A percentile compares a stretch with the other conserved stretches of the same genome.
Conservation (phyloP, 1,140 invertebrate species). For the Neodiprion virginianus region DNA sequence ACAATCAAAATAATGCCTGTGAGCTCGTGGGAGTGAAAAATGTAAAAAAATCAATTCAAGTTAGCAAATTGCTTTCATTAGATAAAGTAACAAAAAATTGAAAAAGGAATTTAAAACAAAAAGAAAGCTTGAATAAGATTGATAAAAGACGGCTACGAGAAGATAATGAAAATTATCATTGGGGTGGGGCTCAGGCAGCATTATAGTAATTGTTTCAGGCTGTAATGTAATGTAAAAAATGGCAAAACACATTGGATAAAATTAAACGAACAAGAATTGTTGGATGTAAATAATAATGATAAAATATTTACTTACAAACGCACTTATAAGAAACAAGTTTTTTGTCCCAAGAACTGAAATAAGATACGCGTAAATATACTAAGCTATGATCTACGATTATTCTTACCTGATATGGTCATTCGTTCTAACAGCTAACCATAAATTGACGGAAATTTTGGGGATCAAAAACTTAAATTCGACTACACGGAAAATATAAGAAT, state of each 20-base stretch:
- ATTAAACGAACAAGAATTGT: background rate
- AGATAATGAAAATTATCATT: background rate
- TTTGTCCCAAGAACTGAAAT: conserved; percentile 22
- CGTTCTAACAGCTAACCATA: too few species aligned
- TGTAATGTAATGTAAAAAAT: conserved; percentile 43
- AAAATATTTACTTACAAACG: background rate
- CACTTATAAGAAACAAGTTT: too few species aligned
- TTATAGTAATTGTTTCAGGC: conserved; percentile 63
- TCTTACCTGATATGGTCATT: too few species aligned
- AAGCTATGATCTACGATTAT: too few species aligned
- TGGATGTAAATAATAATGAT: background rate
- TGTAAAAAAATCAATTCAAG: conserved; percentile 19
- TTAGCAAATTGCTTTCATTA: conserved; percentile 3
- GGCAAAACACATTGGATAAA: conserved; percentile 21
- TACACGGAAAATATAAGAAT: too few species aligned
- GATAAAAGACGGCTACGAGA: background rate
- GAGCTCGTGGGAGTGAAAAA: conserved; percentile 44
- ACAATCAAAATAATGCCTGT: conserved; percentile 63
- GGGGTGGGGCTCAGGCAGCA: conserved; percentile 56
- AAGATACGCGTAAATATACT: background rate
- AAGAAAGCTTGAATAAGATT: background rate
- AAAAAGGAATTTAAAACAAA: conserved; percentile 23
- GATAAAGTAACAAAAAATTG: conserved; percentile 18
- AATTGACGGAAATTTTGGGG: too few species aligned
- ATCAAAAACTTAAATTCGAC: too few species aligned